A percentile compares a stretch with the other conserved stretches of the same genome.
Evolutionary conservation across 2,797 vertebrate species (phyloP).

Genomic region (Alauda arvensis): DNA sequence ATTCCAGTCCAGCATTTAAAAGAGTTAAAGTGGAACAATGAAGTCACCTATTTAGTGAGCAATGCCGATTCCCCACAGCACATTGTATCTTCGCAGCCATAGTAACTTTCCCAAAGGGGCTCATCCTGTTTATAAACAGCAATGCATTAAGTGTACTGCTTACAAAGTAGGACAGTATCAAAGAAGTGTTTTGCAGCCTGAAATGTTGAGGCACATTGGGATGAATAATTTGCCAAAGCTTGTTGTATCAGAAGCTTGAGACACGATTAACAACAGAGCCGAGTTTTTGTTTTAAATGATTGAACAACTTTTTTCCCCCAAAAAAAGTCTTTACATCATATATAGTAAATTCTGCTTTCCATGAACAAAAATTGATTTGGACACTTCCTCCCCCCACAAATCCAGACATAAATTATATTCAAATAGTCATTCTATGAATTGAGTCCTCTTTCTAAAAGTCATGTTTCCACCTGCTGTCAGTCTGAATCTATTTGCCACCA

Average conservation of each 20-base stretch:
- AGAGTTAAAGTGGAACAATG: background rate
- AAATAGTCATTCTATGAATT: background rate
- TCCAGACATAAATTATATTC: background rate
- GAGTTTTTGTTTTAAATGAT: background rate
- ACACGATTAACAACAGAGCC: background rate
- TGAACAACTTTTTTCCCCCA: fast-evolving
- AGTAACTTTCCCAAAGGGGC: background rate
- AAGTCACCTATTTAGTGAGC: background rate
- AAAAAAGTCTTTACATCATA: background rate
- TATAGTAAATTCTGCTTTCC: background rate
- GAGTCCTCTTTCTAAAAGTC: background rate
- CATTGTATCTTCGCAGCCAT: background rate
- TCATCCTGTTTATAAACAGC: background rate
- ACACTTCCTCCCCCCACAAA: fast-evolving
- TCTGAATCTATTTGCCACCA: background rate
- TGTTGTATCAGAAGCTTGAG: background rate
- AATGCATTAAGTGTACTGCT: background rate
- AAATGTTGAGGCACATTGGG: background rate
- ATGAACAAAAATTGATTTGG: background rate
- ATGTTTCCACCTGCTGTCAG: background rate
- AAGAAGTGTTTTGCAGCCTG: background rate
- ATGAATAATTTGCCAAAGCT: background rate
- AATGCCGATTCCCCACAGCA: background rate
- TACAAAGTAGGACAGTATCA: background rate
- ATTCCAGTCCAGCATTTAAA: background rate